These are phyloP conservation scores for Agrotis exclamationis DNA, from an alignment of 2,888 invertebrate genomes.

Conservation along the genomic window DNA sequence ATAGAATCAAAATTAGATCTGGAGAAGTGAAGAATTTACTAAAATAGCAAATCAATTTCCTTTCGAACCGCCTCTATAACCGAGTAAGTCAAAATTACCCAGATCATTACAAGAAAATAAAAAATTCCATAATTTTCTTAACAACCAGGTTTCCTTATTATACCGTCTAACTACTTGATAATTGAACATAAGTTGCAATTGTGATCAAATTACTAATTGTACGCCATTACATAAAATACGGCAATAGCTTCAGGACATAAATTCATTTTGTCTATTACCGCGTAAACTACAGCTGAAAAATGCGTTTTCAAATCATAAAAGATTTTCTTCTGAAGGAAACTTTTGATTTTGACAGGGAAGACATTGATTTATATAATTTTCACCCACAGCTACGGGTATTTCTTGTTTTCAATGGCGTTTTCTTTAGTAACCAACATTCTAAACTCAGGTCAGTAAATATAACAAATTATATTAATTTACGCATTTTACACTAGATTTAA, in stretches of 20 bases:
- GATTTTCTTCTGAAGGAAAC: conserved; percentile 69
- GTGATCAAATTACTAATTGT: conserved; percentile 32
- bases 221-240: conserved; percentile 21
- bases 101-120: conserved; percentile 30
- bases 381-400: conserved; percentile 78
- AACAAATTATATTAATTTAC: neutral
- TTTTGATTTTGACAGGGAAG: conserved; percentile 71
- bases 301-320: conserved; percentile 62
- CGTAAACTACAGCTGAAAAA: conserved; percentile 33
- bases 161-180: conserved; percentile 20
- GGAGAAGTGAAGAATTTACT: too few species aligned
- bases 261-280: neutral
- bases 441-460: conserved; percentile 70
- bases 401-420: conserved; percentile 76
- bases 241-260: conserved; percentile 12
- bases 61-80: conserved; percentile 1
- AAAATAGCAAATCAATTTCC: neutral
- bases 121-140: conserved; percentile 31
- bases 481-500: too few species aligned
- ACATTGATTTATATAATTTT: conserved; percentile 74
- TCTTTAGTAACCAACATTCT: conserved; percentile 74
- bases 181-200: conserved; percentile 41
- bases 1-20: too few species aligned
- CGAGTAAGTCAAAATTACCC: conserved; percentile 18
- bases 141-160: conserved; percentile 17